Evolutionary conservation across 2,797 vertebrate species (phyloP).

Genomic region (Buceros bicornis): DNA sequence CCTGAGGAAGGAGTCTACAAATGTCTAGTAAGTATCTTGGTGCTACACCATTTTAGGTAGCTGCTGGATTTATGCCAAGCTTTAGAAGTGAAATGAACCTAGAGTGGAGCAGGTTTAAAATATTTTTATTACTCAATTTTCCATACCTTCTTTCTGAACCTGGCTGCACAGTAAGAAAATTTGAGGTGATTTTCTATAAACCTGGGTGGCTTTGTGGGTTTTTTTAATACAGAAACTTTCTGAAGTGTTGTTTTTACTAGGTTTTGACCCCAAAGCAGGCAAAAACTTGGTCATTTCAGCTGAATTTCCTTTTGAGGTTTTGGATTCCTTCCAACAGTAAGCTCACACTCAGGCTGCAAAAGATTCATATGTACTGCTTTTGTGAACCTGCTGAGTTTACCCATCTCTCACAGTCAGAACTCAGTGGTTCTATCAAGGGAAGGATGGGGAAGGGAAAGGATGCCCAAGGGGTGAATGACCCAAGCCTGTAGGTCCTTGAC

Average conservation of each 20-base stretch:
- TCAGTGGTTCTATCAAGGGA: background rate
- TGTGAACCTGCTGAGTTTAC: constrained; percentile 42
- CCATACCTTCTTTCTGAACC: constrained; percentile 54
- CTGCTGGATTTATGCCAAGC: constrained; percentile 29
- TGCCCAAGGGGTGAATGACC: background rate
- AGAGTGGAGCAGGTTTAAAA: constrained; percentile 46
- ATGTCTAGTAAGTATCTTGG: constrained; percentile 22
- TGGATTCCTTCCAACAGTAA: constrained; percentile 31
- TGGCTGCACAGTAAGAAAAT: constrained; percentile 43
- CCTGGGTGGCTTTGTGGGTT: constrained; percentile 27
- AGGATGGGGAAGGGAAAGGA: background rate
- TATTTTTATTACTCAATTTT: constrained; percentile 64
- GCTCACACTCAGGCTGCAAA: background rate
- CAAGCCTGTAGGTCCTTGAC: background rate
- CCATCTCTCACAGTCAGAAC: background rate
- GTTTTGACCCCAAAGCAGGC: constrained; percentile 58
- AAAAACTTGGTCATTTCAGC: constrained; percentile 48
- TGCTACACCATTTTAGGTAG: constrained; percentile 42
- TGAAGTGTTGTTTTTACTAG: constrained; percentile 48
- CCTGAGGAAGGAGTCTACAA: background rate
- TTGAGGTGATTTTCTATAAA: constrained; percentile 61
- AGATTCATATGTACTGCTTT: background rate
- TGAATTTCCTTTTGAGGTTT: constrained; percentile 55
- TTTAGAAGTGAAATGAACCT: constrained; percentile 49
- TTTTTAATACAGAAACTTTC: constrained; percentile 26